Percentiles rank a stretch among this genome's conserved stretches.
phyloP scores from a whole-genome alignment of 2,113 vertebrate genomes.

The Rhinopithecus roxellana region DNA sequence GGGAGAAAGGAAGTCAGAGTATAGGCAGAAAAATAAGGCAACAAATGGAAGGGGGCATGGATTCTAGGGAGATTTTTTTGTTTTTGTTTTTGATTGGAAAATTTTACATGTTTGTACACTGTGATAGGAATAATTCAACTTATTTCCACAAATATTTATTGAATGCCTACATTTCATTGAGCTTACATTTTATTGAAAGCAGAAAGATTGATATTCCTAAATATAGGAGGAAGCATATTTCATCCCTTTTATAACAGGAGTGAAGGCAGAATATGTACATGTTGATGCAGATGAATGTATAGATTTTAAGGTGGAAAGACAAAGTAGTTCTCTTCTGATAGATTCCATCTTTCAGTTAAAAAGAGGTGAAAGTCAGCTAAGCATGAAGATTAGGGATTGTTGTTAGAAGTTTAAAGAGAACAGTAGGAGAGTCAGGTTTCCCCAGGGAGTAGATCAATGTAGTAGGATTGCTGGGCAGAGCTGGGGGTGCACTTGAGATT shows the following conservation, averaged over 20 bases:
- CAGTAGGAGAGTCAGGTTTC: not conserved
- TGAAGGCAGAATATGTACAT: not conserved
- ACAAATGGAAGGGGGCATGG: not conserved
- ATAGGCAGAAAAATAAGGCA: not conserved
- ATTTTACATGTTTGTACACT: not conserved
- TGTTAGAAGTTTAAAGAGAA: not conserved
- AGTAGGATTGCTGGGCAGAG: no score
- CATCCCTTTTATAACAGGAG: not conserved
- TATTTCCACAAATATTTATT: not conserved
- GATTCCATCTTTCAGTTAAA: not conserved
- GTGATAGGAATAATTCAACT: not conserved
- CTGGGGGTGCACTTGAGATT: not conserved
- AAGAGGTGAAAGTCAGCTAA: not conserved
- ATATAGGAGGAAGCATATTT: not conserved
- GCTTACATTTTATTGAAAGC: not conserved
- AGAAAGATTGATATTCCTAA: not conserved
- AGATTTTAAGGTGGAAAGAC: not conserved
- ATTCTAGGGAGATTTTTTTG: not conserved
- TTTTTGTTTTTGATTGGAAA: not conserved
- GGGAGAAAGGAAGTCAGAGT: not conserved
- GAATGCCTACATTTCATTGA: not conserved
- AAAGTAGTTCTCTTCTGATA: not conserved
- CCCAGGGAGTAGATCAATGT: not conserved
- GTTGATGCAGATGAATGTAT: not conserved
- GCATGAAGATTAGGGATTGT: not conserved